Base-by-base conservation (phyloP, 1,140 invertebrate genomes). In the Drosophila bocqueti region DNA sequence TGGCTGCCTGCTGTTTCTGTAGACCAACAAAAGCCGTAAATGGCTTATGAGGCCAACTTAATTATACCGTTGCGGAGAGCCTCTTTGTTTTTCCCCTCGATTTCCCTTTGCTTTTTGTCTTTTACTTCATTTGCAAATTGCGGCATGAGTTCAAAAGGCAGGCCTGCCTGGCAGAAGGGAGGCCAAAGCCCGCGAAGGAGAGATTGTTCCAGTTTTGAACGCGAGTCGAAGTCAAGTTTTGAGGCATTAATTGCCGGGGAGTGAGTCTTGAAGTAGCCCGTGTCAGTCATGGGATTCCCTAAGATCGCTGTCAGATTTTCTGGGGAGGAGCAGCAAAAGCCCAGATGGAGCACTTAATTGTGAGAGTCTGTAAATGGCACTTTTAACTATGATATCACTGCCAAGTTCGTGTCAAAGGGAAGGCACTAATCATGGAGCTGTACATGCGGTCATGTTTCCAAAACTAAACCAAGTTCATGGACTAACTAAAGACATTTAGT, bases 101-200 rank as follows among this genome's bases (percentile, higher is more conserved):
- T 58, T 31, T 50, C 29, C 38, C 29, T 66, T 49, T 15, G 34
- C n/a, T 50, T 52, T 66, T 58, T 76, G 42, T 50, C 45, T 46
- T 58, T 79, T 69, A 75, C 68, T 79, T 89, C 79, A 89, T 87
- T 89, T 89, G 79, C 83, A 89, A 89, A 89, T 86, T 89, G 84
- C 83, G 83, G 83, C 73, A 49, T 58, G 46, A 15, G 68, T 74
- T 87, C 77, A 89, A 87, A 86, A 63, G 49, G 49, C n/a, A 18
- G 16, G 16, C 26, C 26, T 24, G 24, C 24, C 24, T 24, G 47
- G 47, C 24, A 16, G 47, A 29, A 47, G 45, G 47, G 11, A n/a
- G 42, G 59, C 3, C 45, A 46, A 10, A 26, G 68, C 5, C 24
- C 16, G 29, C 5, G 18, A 36, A 60, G 59, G 63, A 76, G 64